These are phyloP conservation scores for Battus philenor DNA, from an alignment of 1,140 invertebrate genomes.

Conservation along the genomic window DNA sequence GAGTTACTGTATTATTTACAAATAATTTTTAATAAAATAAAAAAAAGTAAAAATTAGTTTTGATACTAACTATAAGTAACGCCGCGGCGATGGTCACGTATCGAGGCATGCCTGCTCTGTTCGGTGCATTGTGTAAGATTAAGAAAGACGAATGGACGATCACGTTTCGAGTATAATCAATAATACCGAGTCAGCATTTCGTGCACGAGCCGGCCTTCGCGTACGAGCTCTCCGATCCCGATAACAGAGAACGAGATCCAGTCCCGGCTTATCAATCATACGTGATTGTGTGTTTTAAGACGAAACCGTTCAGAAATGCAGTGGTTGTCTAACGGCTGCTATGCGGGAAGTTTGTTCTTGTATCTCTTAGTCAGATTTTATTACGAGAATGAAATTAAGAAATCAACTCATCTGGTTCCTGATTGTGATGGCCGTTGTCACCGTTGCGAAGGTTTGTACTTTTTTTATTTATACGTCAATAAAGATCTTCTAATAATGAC, in stretches of 20 bases:
- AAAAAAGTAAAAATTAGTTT: no score
- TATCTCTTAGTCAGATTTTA: constrained; percentile 40
- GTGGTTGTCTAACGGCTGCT: constrained; percentile 39
- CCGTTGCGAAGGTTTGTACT: constrained; percentile 46
- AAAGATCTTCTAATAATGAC: not conserved
- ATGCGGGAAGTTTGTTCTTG: constrained; percentile 42
- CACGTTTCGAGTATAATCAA: constrained; percentile 29
- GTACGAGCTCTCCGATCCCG: constrained; percentile 8
- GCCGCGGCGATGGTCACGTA: constrained; percentile 40
- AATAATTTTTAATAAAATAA: no score
- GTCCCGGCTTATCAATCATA: constrained; percentile 30
- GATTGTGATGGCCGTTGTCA: constrained; percentile 24
- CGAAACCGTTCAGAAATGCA: constrained; percentile 30
- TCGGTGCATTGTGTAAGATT: constrained; percentile 36
- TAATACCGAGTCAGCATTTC: constrained; percentile 21
- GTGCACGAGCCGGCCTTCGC: constrained; percentile 8
- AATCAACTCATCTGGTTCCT: constrained; percentile 25
- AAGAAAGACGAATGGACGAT: constrained; percentile 19
- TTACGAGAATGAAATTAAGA: constrained; percentile 56
- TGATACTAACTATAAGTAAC: constrained; percentile 37
- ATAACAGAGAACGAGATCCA: constrained; percentile 15
- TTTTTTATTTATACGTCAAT: not conserved
- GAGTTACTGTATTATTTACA: no score
- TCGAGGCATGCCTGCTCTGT: constrained; percentile 40
- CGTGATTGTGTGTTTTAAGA: constrained; percentile 26